These are phyloP conservation scores for Aspiorhynchus laticeps DNA, from an alignment of 2,113 vertebrate genomes.

Conservation along the genomic window DNA sequence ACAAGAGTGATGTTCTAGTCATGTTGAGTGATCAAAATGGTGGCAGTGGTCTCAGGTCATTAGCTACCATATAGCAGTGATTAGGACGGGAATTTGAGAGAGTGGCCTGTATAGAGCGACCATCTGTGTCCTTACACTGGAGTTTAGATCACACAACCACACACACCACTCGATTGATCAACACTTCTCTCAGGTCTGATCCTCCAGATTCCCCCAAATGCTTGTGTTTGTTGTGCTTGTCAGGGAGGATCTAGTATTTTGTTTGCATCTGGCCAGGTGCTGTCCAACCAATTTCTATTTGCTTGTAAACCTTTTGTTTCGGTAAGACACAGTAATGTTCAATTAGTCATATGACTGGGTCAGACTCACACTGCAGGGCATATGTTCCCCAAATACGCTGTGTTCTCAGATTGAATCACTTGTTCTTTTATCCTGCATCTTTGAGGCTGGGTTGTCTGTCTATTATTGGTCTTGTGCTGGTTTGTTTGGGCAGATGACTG, in stretches of 20 bases:
- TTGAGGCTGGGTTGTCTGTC: background rate
- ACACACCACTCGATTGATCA: conserved; percentile 36
- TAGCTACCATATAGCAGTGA: conserved; percentile 71
- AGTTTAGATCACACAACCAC: too few species aligned
- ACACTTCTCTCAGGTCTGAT: conserved; percentile 6
- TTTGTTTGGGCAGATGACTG: background rate
- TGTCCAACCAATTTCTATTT: conserved; percentile 6
- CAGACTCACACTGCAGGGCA: background rate
- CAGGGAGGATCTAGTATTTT: background rate
- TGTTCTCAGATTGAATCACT: too few species aligned
- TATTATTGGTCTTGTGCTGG: background rate
- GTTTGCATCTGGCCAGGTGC: conserved; percentile 1
- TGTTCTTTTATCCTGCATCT: background rate
- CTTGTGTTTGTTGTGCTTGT: conserved; percentile 19
- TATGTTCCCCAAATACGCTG: background rate
- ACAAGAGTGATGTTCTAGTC: background rate
- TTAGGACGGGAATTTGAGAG: conserved; percentile 18
- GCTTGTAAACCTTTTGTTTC: background rate
- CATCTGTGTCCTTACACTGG: too few species aligned
- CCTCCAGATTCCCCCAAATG: conserved; percentile 44
- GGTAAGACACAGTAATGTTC: conserved; percentile 25
- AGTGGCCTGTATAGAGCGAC: too few species aligned
- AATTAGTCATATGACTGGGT: conserved; percentile 4
- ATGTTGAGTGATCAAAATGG: conserved; percentile 18
- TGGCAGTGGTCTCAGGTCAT: conserved; percentile 70